Percentiles rank a stretch among this genome's conserved stretches.
Evolutionary conservation across 1,140 invertebrate species (phyloP).

Genomic region (Solenopsis fugax): DNA sequence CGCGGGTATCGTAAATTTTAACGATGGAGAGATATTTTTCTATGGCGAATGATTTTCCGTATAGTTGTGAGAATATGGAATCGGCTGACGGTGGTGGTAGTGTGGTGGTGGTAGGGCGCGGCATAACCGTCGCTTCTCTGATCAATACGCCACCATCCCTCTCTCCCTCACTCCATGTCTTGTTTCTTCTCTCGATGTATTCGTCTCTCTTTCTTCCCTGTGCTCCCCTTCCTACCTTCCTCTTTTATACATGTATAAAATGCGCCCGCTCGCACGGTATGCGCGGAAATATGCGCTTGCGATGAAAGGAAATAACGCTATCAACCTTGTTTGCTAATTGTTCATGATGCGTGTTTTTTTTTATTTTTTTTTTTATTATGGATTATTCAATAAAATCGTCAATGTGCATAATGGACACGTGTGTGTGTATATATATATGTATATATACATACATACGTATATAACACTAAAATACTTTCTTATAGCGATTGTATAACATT

Average conservation of each 20-base stretch:
- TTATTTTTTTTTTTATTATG: not conserved
- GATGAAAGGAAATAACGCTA: slow-evolving; percentile 63
- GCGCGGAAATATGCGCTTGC: slow-evolving; percentile 58
- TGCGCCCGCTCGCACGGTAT: slow-evolving; percentile 67
- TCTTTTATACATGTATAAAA: slow-evolving; percentile 67
- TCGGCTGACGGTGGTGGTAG: slow-evolving; percentile 59
- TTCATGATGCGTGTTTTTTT: slow-evolving; percentile 12
- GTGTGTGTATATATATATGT: not conserved
- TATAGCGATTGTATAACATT: not conserved
- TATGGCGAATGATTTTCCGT: slow-evolving; percentile 64
- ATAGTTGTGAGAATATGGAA: slow-evolving; percentile 49
- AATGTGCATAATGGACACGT: not conserved
- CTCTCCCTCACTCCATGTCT: slow-evolving; percentile 66
- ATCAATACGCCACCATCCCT: slow-evolving; percentile 81
- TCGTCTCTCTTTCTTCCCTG: slow-evolving; percentile 49
- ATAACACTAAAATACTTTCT: not conserved
- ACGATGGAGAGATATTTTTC: slow-evolving; percentile 47
- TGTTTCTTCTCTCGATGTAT: slow-evolving; percentile 61
- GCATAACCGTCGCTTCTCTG: slow-evolving; percentile 82
- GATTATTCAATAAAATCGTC: slow-evolving; percentile 28
- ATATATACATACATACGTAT: no score
- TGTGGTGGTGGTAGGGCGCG: slow-evolving; percentile 82
- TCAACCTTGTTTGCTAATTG: slow-evolving; percentile 38
- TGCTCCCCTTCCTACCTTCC: slow-evolving; percentile 19
- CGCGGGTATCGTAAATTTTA: slow-evolving; percentile 45